Conservation (phyloP, 2,113 vertebrate species). For the Dipodomys stephensi region DNA sequence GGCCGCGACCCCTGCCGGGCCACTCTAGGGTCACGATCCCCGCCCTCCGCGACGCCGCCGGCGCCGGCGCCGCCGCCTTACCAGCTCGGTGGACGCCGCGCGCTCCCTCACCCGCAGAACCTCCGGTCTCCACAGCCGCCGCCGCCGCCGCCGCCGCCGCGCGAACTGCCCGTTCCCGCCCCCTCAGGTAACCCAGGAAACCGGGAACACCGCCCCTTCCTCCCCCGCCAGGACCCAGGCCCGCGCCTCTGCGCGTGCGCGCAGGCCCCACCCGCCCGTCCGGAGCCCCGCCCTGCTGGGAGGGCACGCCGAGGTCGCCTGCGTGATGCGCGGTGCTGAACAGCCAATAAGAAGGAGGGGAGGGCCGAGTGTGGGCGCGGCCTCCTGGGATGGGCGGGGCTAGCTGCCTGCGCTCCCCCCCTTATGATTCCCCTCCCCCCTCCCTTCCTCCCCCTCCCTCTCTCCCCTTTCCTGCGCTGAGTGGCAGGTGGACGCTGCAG, state of each 20-base stretch:
- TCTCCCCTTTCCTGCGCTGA: too few relatives aligned
- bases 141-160: slow-evolving; percentile 21
- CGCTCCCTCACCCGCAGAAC: slow-evolving; percentile 5
- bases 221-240: neutral
- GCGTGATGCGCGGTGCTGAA: neutral
- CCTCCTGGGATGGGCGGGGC: rapidly evolving
- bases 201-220: slow-evolving; percentile 70
- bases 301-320: slow-evolving; percentile 51
- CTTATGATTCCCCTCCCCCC: neutral
- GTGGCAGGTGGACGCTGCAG: too few relatives aligned
- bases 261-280: neutral
- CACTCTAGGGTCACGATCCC: neutral
- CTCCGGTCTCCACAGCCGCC: neutral
- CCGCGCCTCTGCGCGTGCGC: slow-evolving; percentile 56
- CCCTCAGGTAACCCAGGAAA: slow-evolving; percentile 83
- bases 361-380: rapidly evolving
- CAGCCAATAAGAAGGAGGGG: slow-evolving; percentile 42
- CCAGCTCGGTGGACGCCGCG: slow-evolving; percentile 52
- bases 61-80: slow-evolving; percentile 31
- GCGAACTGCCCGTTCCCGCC: slow-evolving; percentile 67
- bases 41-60: rapidly evolving
- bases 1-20: slow-evolving; percentile 6
- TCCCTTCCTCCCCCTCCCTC: neutral
- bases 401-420: neutral
- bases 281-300: neutral